Evolutionary conservation across 2,888 invertebrate species (phyloP).

Genomic region (Drosophila gaucha): DNA sequence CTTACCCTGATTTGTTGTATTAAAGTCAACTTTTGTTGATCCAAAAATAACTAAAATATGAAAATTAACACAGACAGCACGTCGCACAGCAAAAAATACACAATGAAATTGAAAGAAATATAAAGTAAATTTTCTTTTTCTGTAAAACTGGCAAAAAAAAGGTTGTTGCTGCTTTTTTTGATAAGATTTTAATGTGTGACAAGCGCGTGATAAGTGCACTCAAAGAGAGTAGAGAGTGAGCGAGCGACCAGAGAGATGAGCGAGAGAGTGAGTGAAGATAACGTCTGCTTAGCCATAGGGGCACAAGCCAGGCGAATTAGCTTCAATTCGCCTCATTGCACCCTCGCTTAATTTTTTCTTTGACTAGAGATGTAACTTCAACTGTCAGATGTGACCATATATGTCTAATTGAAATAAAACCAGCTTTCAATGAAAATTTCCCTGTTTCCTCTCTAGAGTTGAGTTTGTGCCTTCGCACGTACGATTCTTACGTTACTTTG

Average conservation of each 20-base stretch:
- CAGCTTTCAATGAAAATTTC: background rate
- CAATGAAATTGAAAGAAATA: conserved; percentile 44
- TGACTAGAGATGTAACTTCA: conserved; percentile 31
- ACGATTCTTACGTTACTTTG: conserved; percentile 1
- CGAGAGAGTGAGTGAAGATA: conserved; percentile 22
- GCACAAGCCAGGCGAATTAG: background rate
- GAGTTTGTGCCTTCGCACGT: background rate
- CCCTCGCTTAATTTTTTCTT: conserved; percentile 18
- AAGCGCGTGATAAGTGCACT: conserved; percentile 41
- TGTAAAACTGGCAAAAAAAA: conserved; percentile 35
- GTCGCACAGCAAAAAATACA: conserved; percentile 49
- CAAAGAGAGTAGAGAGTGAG: conserved; percentile 2
- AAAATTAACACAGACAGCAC: conserved; percentile 6
- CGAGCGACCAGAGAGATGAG: background rate
- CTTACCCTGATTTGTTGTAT: conserved; percentile 20
- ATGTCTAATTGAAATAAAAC: background rate
- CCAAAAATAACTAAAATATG: background rate
- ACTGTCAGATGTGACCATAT: conserved; percentile 37
- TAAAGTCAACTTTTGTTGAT: background rate
- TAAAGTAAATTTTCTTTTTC: conserved; percentile 12
- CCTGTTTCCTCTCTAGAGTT: background rate
- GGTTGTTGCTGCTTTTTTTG: conserved; percentile 27
- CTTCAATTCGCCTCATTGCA: conserved; percentile 15
- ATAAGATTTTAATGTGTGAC: conserved; percentile 53
- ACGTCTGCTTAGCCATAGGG: conserved; percentile 1